Base-by-base conservation (phyloP, 2,113 vertebrate species). In the Ibidorhyncha struthersii region DNA sequence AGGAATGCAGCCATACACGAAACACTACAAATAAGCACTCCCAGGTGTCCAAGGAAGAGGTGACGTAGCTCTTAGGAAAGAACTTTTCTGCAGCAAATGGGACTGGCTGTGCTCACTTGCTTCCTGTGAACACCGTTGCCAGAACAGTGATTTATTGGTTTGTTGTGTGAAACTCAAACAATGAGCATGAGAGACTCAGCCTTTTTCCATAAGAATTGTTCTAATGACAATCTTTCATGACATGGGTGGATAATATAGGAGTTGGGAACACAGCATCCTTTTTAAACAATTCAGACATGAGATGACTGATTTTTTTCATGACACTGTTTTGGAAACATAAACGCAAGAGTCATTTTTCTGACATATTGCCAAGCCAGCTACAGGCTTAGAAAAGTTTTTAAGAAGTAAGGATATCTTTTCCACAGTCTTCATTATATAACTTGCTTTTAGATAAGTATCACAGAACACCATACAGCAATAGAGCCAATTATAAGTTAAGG, bases 401-500 rank as follows among this genome's bases (percentile, higher is more conserved):
- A 74, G 71, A 96, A 70, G 61, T 65, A 82, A 65, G 18, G 22
- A 70, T 82, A 6, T 66, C 30, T 96, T 91, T 86, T 76, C 65
- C 47, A 38, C 32, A 56, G 19, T 93, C 22, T 74, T 87, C 55
- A 82, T 90, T 93, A 77, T 69, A 49, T 62, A 77, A 80, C 74
- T 91, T 91, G 36, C 71, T 87, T 74, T 87, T 58, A 82, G 89
- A 16, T 63, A 89, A 92, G 86, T 76, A 94, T 52, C 62, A 47
- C 62, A 65, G n/a, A 78, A 23, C 27, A 36, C 20, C 40, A 79
- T 84, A 38, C 38, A 74, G 76, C 58, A 82, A 91, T 63, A 70
- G 7, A 77, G 38, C 81, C 91, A 89, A 94, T 97, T 96, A 90
- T 83, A 96, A 95, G 82, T 73, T 82, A 96, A 86, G 78, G 78